Conservation (phyloP, 2,888 invertebrate species). For the Camptogramma bilineatum region DNA sequence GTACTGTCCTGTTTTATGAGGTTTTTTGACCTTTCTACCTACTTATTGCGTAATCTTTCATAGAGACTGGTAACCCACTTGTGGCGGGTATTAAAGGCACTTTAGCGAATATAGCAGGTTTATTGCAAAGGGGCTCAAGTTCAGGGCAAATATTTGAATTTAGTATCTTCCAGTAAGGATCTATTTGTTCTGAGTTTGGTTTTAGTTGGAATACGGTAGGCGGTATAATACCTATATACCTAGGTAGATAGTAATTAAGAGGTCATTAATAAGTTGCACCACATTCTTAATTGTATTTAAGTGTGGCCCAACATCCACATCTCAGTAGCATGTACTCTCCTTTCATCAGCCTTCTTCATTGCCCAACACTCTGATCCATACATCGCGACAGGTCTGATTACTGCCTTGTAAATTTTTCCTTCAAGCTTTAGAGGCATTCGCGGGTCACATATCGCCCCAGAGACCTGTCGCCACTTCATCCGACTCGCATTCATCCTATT, state of each 20-base stretch:
- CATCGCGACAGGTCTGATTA: no score
- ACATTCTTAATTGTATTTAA: no score
- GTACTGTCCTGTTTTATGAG: conserved; percentile 2
- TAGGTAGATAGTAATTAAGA: conserved; percentile 2
- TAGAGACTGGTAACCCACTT: conserved; percentile 33
- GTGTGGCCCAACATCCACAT: no score
- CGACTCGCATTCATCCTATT: no score
- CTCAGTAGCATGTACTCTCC: no score
- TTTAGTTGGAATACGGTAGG: conserved; percentile 19
- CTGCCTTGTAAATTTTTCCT: no score
- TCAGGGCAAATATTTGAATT: conserved; percentile 35
- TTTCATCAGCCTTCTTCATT: no score
- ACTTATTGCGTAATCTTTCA: conserved; percentile 9
- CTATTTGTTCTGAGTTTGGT: conserved; percentile 34
- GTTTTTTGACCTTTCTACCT: not conserved
- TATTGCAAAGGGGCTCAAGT: conserved; percentile 36
- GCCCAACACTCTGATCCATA: no score
- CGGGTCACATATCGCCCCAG: no score
- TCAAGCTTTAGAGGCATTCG: no score
- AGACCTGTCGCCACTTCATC: no score
- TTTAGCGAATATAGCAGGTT: conserved; percentile 30
- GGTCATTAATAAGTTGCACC: not conserved
- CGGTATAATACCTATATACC: not conserved
- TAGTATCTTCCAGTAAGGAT: conserved; percentile 29
- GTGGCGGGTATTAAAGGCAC: conserved; percentile 30